Evolutionary conservation across 2,888 invertebrate species (phyloP).

Genomic region (Drosophila mercatorum): DNA sequence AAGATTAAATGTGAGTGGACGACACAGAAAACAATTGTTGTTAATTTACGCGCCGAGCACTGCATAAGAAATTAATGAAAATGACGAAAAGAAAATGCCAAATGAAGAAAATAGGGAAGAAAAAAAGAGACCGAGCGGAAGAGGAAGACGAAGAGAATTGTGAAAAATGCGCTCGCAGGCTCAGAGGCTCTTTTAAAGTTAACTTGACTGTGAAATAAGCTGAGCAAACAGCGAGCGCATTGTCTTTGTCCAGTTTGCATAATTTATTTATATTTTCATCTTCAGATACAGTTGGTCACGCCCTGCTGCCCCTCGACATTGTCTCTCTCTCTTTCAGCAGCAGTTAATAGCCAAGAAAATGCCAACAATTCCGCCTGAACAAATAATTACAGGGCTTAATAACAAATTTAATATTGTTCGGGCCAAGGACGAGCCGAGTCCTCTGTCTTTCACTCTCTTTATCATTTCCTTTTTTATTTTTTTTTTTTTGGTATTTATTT

Average conservation of each 20-base stretch:
- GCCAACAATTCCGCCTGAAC: conserved; percentile 69
- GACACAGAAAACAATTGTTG: conserved; percentile 73
- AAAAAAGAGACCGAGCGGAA: neutral
- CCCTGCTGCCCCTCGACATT: neutral
- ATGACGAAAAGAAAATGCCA: conserved; percentile 27
- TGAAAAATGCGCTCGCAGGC: conserved; percentile 32
- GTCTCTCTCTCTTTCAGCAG: conserved; percentile 11
- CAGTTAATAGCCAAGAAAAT: conserved; percentile 61
- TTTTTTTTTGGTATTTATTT: conserved; percentile 10
- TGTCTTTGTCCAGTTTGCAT: conserved; percentile 74
- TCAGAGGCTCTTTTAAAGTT: conserved; percentile 68
- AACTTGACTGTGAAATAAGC: conserved; percentile 78
- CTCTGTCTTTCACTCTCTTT: conserved; percentile 11
- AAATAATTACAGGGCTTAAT: conserved; percentile 79
- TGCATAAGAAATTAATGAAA: conserved; percentile 78
- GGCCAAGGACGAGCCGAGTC: conserved; percentile 45
- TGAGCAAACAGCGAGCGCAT: conserved; percentile 69
- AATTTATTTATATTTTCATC: conserved; percentile 75
- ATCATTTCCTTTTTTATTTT: neutral
- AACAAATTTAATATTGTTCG: conserved; percentile 75
- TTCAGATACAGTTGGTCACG: conserved; percentile 14
- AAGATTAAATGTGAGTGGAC: conserved; percentile 76
- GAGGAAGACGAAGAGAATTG: conserved; percentile 18
- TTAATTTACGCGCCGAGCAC: conserved; percentile 70
- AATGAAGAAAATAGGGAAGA: conserved; percentile 11